Percentiles rank a stretch among this genome's conserved stretches.
phyloP scores from a whole-genome alignment of 2,113 vertebrate genomes.

The Pelobates fuscus region DNA sequence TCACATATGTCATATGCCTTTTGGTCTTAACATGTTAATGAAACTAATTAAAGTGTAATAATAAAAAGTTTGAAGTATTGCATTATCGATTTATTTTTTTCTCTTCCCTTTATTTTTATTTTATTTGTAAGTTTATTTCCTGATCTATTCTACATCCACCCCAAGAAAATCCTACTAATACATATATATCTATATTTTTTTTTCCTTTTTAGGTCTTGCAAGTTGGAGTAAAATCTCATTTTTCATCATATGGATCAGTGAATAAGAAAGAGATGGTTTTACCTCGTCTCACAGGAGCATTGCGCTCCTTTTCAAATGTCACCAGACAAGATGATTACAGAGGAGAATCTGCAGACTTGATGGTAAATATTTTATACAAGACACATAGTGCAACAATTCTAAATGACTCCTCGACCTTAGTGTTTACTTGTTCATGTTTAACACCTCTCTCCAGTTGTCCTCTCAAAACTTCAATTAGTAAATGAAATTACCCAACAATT shows the following conservation, averaged over 20 bases:
- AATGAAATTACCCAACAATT: neutral
- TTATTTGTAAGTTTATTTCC: too few species aligned
- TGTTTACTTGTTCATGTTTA: constrained; percentile 10
- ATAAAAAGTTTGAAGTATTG: too few species aligned
- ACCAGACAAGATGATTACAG: constrained; percentile 85
- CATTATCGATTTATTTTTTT: too few species aligned
- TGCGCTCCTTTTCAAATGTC: constrained; percentile 95
- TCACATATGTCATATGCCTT: too few species aligned
- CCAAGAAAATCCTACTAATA: neutral
- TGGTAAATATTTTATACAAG: constrained; percentile 69
- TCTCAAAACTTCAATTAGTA: neutral
- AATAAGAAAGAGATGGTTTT: constrained; percentile 81
- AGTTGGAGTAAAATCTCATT: constrained; percentile 58
- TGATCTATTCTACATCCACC: too few species aligned
- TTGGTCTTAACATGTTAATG: too few species aligned
- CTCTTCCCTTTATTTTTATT: too few species aligned
- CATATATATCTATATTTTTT: neutral
- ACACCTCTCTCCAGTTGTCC: neutral
- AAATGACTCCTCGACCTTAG: constrained; percentile 19
- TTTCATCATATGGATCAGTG: constrained; percentile 67
- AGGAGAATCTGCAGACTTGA: constrained; percentile 81
- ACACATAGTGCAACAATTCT: constrained; percentile 24
- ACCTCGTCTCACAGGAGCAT: constrained; percentile 90
- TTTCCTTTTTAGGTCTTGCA: constrained; percentile 58
- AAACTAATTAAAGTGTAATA: too few species aligned